Conservation (phyloP, 2,113 vertebrate species). For the zebrafish (Danio rerio) region GRCz12tu NC_133188.1:8643001-8643500, state of each 20-base stretch:
- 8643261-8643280: slow-evolving; percentile 26
- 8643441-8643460: slow-evolving; percentile 26
- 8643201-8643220: slow-evolving; percentile 46
- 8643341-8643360: slow-evolving; percentile 20
- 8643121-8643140: slow-evolving; percentile 33
- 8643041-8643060: slow-evolving; percentile 39
- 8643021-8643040: slow-evolving; percentile 47
- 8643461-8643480: not conserved
- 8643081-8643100: slow-evolving; percentile 43
- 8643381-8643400: slow-evolving; percentile 33
- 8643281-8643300: slow-evolving; percentile 41
- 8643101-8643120: slow-evolving; percentile 41
- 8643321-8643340: slow-evolving; percentile 40
- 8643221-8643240: slow-evolving; percentile 37
- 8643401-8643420: slow-evolving; percentile 49
- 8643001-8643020: slow-evolving; percentile 31
- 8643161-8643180: slow-evolving; percentile 56
- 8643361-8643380: slow-evolving; percentile 41
- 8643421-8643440: slow-evolving; percentile 48
- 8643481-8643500: not conserved
- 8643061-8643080: slow-evolving; percentile 30
- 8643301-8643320: slow-evolving; percentile 40
- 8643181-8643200: slow-evolving; percentile 42
- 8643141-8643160: slow-evolving; percentile 46
- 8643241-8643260: slow-evolving; percentile 26